A percentile compares a stretch with the other conserved stretches of the same genome.
phyloP scores from a whole-genome alignment of 2,113 vertebrate genomes.

The Sakesphorus luctuosus region DNA sequence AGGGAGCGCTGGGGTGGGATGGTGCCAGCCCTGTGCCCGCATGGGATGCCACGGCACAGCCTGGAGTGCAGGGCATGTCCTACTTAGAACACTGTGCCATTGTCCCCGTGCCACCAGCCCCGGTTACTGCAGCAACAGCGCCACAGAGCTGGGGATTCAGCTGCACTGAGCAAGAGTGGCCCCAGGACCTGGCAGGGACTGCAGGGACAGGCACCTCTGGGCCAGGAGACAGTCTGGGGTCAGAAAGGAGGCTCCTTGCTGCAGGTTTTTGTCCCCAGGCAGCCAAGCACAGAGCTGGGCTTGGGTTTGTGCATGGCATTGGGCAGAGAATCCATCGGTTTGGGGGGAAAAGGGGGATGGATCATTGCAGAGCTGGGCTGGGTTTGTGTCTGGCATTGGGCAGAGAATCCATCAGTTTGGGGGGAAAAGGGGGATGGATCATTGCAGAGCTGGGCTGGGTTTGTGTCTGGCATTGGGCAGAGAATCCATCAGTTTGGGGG shows the following conservation, averaged over 20 bases:
- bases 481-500: background rate
- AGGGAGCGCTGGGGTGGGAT: background rate
- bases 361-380: no score
- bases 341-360: no score
- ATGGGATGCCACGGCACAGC: background rate
- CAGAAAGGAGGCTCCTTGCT: accelerated
- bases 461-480: accelerated
- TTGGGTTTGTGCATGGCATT: background rate
- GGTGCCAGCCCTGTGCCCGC: background rate
- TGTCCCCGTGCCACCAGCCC: conserved; percentile 6
- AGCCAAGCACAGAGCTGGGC: background rate
- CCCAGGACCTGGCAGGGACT: background rate
- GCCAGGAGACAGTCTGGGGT: background rate
- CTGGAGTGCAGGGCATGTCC: conserved; percentile 15
- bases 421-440: accelerated
- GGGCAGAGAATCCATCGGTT: no score
- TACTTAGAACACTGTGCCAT: conserved; percentile 64
- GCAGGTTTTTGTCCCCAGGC: background rate
- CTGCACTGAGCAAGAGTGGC: background rate
- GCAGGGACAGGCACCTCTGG: background rate
- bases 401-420: no score
- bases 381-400: no score
- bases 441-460: background rate
- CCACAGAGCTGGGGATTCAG: conserved; percentile 48
- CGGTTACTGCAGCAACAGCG: conserved; percentile 59